Evolutionary conservation across 2,797 vertebrate species (phyloP), one percentile per base, ranked within the genome.

Genomic region (Argyrosomus regius): DNA sequence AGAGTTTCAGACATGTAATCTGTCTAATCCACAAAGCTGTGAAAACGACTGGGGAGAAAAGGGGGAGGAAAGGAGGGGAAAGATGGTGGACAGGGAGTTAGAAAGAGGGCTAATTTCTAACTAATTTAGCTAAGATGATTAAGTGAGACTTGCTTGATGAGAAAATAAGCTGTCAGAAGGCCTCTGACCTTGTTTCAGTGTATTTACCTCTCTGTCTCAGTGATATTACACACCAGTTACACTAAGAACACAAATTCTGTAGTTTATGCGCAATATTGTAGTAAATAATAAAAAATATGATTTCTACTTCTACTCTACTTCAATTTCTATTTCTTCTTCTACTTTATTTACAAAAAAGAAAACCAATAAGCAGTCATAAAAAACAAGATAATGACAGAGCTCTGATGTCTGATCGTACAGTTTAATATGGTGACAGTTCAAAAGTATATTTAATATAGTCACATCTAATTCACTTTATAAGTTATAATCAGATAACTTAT

Each of bases 1-100:
- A 90, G 70, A 86, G 91, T 89, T 92, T 92, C 93, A 94, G 94
- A 94, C 91, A 3, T 60, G 75, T 92, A 94, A 95, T 94, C 93
- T 90, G 84, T 89, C 91, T 95, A 93, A 94, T 95, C 93, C 89
- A 88, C 65, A 92, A 93, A 93, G 86, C 88, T 89, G 91, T 91
- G 88, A 93, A 94, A 92, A 92, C 57, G 67, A 88, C 84, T 82
- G 82, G 77, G 61, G 65, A 74, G 84, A 68, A 84, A 83, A 78
- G 64, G 87, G 64, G 80, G 77, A 45, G 61, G 54, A 56, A 75
- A 71, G 73, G 69, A 67, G 85, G 81, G 84, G 39, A 75, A 62
- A 79, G 78, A 84, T 62, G 53, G 74, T 64, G 48, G 81, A 50
- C 39, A 1, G 74, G 81, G 81, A 82, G 80, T 78, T 57, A 79